These are phyloP conservation scores for Chorisops tibialis DNA, from an alignment of 2,888 invertebrate species.

Conservation along the genomic window DNA sequence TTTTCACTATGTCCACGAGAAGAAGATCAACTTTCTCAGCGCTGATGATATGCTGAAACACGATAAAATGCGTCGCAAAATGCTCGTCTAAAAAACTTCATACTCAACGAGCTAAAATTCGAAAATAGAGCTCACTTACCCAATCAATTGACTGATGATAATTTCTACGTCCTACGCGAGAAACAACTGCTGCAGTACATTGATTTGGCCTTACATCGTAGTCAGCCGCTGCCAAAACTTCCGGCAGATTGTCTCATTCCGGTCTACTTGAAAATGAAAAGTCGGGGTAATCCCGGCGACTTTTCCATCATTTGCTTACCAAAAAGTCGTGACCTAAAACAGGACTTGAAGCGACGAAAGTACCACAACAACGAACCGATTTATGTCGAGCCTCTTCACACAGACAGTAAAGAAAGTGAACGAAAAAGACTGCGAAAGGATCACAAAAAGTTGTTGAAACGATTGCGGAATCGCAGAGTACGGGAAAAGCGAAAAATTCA, in stretches of 20 bases:
- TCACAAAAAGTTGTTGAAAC: conserved; percentile 61
- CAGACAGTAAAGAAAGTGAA: conserved; percentile 60
- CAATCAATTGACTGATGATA: not conserved
- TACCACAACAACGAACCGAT: conserved; percentile 51
- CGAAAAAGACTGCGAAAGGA: conserved; percentile 58
- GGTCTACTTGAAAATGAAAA: conserved; percentile 60
- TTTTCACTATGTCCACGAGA: too few relatives aligned
- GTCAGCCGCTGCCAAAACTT: conserved; percentile 39
- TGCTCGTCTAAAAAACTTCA: too few relatives aligned
- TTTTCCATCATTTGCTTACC: conserved; percentile 77
- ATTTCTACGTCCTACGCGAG: conserved; percentile 61
- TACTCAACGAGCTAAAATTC: too few relatives aligned
- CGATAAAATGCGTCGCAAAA: too few relatives aligned
- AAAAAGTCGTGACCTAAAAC: conserved; percentile 49
- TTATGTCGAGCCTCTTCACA: conserved; percentile 60
- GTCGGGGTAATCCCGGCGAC: conserved; percentile 62
- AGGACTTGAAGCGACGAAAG: conserved; percentile 44
- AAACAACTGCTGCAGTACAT: conserved; percentile 54
- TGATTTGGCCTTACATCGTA: conserved; percentile 42
- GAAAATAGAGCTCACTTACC: too few relatives aligned
- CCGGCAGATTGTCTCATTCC: conserved; percentile 61
- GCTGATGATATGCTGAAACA: too few relatives aligned
- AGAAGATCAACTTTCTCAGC: too few relatives aligned
- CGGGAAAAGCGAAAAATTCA: conserved; percentile 56
- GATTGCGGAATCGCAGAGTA: conserved; percentile 58